A percentile compares a stretch with the other conserved stretches of the same genome.
Conservation (phyloP, 2,113 vertebrate genomes). For the Penelope pileata region DNA sequence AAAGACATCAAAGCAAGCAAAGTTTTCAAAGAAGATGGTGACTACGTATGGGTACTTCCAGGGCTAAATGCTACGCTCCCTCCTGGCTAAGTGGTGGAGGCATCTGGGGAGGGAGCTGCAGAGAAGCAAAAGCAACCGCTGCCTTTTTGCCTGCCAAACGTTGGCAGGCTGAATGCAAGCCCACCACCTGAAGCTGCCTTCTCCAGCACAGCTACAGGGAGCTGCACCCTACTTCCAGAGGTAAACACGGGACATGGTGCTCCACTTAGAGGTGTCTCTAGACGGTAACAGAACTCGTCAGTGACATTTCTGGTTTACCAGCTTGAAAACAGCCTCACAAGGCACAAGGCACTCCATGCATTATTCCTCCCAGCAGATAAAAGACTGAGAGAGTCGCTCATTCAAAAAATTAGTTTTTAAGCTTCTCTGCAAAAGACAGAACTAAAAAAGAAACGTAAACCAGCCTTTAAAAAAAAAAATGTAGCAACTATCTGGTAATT, state of each 20-base stretch:
- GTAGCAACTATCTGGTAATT: background rate
- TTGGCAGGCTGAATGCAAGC: background rate
- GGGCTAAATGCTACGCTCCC: background rate
- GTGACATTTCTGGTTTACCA: constrained; percentile 7
- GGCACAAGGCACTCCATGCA: background rate
- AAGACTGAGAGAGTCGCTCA: background rate
- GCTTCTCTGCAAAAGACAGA: background rate
- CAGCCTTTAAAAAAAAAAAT: background rate
- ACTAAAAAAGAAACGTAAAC: background rate
- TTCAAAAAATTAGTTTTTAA: background rate
- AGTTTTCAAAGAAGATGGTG: background rate
- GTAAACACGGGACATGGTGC: background rate
- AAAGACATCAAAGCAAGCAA: background rate
- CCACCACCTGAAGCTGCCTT: background rate
- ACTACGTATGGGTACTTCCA: background rate
- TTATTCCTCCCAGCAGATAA: background rate
- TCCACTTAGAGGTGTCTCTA: constrained; percentile 15
- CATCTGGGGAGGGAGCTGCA: background rate
- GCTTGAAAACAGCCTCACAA: background rate
- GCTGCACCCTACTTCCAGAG: background rate
- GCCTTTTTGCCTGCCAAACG: background rate
- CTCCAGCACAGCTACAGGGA: background rate
- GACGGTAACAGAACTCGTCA: background rate
- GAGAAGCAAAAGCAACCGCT: background rate
- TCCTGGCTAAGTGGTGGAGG: background rate